phyloP scores from a whole-genome alignment of 1,140 invertebrate species.

The Calephelis nemesis region DNA sequence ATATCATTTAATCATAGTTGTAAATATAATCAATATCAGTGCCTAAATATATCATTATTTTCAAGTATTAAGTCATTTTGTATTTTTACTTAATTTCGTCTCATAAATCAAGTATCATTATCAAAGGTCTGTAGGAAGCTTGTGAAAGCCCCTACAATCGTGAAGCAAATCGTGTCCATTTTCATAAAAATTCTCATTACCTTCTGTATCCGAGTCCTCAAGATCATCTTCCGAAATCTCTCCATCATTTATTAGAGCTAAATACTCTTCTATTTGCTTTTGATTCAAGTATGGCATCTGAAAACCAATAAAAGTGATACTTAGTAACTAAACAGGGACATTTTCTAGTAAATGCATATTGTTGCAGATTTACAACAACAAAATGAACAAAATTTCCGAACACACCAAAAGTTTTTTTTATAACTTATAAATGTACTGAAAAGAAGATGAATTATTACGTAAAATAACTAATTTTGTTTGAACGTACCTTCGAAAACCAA shows the following conservation, averaged over 20 bases:
- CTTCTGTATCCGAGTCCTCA: slow-evolving; percentile 42
- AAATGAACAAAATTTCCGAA: slow-evolving; percentile 43
- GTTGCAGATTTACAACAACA: slow-evolving; percentile 42
- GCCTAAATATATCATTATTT: no score
- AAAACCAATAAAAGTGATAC: slow-evolving; percentile 42
- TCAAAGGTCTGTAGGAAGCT: no score
- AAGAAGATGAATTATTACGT: slow-evolving; percentile 44
- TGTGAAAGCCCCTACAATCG: no score
- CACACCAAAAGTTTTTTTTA: slow-evolving; percentile 43
- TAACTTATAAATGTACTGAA: slow-evolving; percentile 44
- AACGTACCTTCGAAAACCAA: slow-evolving; percentile 45
- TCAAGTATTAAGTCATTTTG: no score
- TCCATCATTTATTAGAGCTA: slow-evolving; percentile 42
- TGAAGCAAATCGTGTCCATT: no score
- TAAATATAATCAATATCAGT: no score
- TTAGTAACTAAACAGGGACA: slow-evolving; percentile 39
- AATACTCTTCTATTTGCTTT: slow-evolving; percentile 43
- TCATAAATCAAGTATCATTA: no score
- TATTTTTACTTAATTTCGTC: no score
- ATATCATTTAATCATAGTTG: no score
- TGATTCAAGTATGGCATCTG: slow-evolving; percentile 34
- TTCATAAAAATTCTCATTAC: no score
- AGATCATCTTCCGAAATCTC: slow-evolving; percentile 45
- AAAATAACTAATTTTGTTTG: slow-evolving; percentile 47
- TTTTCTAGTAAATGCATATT: slow-evolving; percentile 44